These are phyloP conservation scores for Dicycla oo DNA, from an alignment of 2,888 invertebrate genomes.

Conservation along the genomic window DNA sequence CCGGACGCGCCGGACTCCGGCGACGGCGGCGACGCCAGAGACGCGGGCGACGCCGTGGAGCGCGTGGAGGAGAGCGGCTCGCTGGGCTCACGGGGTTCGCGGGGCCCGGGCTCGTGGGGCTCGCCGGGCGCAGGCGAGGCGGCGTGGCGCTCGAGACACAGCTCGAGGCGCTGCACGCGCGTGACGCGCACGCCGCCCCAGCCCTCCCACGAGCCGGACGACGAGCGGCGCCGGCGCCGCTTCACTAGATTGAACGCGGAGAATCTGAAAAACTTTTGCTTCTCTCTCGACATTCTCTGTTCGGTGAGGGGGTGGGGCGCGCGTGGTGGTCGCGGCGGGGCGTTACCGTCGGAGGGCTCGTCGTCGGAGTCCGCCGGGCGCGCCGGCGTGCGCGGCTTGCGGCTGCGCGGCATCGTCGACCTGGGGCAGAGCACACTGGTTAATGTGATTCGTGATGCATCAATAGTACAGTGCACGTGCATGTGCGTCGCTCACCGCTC, in stretches of 20 bases:
- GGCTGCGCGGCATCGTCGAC: slow-evolving; percentile 67
- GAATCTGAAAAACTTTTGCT: slow-evolving; percentile 96
- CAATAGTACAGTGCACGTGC: rapidly evolving
- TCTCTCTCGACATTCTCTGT: slow-evolving; percentile 95
- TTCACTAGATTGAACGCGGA: slow-evolving; percentile 94
- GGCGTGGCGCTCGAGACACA: slow-evolving; percentile 76
- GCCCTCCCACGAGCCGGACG: slow-evolving; percentile 83
- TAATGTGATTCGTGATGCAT: not conserved
- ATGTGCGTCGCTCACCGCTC: slow-evolving; percentile 29
- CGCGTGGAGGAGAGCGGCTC: slow-evolving; percentile 37
- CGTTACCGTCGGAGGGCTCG: slow-evolving; percentile 89
- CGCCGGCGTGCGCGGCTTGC: slow-evolving; percentile 72
- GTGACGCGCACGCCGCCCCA: slow-evolving; percentile 85
- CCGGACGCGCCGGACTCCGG: slow-evolving; percentile 34
- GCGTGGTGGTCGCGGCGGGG: slow-evolving; percentile 65
- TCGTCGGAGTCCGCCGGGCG: slow-evolving; percentile 82
- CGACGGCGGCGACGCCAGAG: slow-evolving; percentile 54
- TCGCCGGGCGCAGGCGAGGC: slow-evolving; percentile 56
- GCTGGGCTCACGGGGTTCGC: slow-evolving; percentile 53
- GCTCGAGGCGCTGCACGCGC: slow-evolving; percentile 82
- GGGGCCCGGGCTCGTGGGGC: slow-evolving; percentile 59
- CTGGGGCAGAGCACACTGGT: slow-evolving; percentile 27
- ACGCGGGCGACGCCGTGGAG: slow-evolving; percentile 49
- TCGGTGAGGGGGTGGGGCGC: slow-evolving; percentile 84
- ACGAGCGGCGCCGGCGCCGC: slow-evolving; percentile 79